phyloP scores from a whole-genome alignment of 2,113 vertebrate species.

The Psephotus haematonotus region DNA sequence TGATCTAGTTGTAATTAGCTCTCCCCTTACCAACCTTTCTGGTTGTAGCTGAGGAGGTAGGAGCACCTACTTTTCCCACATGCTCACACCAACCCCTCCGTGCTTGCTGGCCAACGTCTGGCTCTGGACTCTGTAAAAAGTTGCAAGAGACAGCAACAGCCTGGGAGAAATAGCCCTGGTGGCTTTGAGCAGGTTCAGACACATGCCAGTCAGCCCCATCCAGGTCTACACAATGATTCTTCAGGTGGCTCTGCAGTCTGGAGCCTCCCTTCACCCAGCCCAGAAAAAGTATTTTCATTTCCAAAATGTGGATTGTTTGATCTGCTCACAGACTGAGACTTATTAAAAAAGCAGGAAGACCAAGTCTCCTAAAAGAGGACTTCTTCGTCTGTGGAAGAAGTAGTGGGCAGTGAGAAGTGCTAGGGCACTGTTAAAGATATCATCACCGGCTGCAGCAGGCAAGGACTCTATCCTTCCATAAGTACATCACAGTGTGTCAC shows the following conservation, averaged over 20 bases:
- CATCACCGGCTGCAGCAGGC: neutral
- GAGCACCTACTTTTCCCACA: neutral
- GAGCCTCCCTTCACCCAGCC: no score
- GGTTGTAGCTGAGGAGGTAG: no score
- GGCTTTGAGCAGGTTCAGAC: neutral
- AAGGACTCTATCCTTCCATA: neutral
- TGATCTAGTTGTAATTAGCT: no score
- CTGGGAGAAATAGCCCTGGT: fast-evolving
- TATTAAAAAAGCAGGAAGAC: neutral
- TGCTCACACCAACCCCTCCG: neutral
- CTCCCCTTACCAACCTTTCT: neutral
- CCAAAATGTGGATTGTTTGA: neutral
- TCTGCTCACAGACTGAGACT: neutral
- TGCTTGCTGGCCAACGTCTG: neutral
- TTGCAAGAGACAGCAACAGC: no score
- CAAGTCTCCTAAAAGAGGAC: neutral
- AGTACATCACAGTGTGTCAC: fast-evolving
- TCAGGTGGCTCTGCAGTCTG: neutral
- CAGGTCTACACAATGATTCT: fast-evolving
- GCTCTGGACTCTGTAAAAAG: neutral
- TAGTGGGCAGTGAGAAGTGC: no score
- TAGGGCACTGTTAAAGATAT: no score
- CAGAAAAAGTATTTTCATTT: neutral
- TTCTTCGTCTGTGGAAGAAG: neutral
- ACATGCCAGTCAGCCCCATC: neutral